A percentile compares a stretch with the other conserved stretches of the same genome.
Conservation (phyloP, 1,140 invertebrate species). For the Drosophila kikkawai region DNA sequence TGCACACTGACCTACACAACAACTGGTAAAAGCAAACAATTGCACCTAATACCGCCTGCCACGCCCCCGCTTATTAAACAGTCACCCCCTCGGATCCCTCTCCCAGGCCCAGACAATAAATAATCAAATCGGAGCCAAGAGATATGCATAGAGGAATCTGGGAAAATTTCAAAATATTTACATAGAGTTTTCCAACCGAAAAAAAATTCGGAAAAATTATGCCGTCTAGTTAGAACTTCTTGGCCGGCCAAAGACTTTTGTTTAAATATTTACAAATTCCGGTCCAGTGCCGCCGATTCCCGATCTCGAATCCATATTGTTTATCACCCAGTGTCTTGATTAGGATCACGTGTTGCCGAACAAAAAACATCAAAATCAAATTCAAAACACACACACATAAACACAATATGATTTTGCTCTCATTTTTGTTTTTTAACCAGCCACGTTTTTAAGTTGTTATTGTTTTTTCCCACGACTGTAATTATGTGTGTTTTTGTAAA, state of each 20-base stretch:
- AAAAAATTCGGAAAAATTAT: slow-evolving; percentile 41
- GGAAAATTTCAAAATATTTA: slow-evolving; percentile 76
- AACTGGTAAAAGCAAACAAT: slow-evolving; percentile 76
- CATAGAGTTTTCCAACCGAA: slow-evolving; percentile 51
- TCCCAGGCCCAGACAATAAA: slow-evolving; percentile 62
- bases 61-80: slow-evolving; percentile 56
- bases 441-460: slow-evolving; percentile 39
- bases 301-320: slow-evolving; percentile 28
- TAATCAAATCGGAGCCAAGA: slow-evolving; percentile 65
- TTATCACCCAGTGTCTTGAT: slow-evolving; percentile 36
- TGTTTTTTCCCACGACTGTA: slow-evolving; percentile 72
- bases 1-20: slow-evolving; percentile 84
- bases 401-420: slow-evolving; percentile 25
- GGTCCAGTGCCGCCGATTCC: slow-evolving; percentile 4
- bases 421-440: slow-evolving; percentile 35
- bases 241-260: slow-evolving; percentile 46
- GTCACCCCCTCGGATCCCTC: slow-evolving; percentile 22
- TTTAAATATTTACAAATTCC: slow-evolving; percentile 73
- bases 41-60: slow-evolving; percentile 51
- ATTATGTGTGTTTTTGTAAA: slow-evolving; percentile 63
- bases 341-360: slow-evolving; percentile 60
- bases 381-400: slow-evolving; percentile 33
- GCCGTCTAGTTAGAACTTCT: slow-evolving; percentile 68
- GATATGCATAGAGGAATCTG: neutral
- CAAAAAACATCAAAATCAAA: slow-evolving; percentile 28